Evolutionary conservation across 1,140 invertebrate species (phyloP).

Genomic region (Pogonomyrmex californicus): DNA sequence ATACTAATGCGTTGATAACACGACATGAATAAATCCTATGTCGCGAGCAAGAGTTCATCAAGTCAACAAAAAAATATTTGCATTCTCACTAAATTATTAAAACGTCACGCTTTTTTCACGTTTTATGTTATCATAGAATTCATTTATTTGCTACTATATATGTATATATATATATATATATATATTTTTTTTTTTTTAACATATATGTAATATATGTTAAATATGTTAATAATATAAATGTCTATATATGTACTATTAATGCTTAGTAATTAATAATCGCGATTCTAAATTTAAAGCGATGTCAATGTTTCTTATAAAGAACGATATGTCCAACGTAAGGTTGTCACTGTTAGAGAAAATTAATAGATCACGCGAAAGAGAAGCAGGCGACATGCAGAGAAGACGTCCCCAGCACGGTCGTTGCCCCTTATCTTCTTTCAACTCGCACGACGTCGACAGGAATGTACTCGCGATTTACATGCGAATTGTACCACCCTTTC

Average conservation of each 20-base stretch:
- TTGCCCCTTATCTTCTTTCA: conserved; percentile 45
- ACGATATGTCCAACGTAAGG: neutral
- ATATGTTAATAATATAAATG: neutral
- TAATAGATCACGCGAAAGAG: conserved; percentile 36
- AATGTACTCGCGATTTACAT: conserved; percentile 72
- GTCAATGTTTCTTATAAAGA: neutral
- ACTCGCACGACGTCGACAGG: conserved; percentile 41
- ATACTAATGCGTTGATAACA: conserved; percentile 60
- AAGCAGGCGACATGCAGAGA: conserved; percentile 22
- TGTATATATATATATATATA: neutral
- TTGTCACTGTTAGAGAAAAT: conserved; percentile 5
- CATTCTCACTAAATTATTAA: conserved; percentile 44
- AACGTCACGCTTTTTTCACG: neutral
- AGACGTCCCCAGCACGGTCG: conserved; percentile 40
- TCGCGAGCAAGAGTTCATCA: conserved; percentile 46
- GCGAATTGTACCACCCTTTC: conserved; percentile 69
- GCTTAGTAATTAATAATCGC: neutral
- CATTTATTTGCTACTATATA: neutral
- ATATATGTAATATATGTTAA: neutral
- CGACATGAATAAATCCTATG: conserved; percentile 51
- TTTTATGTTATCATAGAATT: neutral
- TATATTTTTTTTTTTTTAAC: too few relatives aligned
- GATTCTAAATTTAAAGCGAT: neutral
- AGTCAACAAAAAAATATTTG: conserved; percentile 35
- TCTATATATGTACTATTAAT: neutral